Evolutionary conservation across 1,140 invertebrate genomes (phyloP).

Genomic region (Ectropis grisescens): DNA sequence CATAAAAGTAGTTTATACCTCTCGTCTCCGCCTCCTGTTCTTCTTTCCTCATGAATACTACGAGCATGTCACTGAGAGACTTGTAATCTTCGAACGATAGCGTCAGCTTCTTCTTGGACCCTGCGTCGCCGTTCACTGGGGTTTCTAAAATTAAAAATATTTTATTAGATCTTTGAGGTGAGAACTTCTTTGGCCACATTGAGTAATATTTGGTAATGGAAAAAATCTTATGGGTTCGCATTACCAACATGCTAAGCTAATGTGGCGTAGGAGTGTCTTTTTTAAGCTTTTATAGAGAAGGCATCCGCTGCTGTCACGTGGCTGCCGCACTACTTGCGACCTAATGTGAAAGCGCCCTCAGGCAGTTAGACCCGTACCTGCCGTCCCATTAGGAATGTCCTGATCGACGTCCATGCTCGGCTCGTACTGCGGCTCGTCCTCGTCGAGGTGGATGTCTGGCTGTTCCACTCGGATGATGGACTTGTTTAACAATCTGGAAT

Average conservation of each 20-base stretch:
- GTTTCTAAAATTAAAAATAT: conserved; percentile 24
- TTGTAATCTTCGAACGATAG: conserved; percentile 97
- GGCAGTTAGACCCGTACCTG: too few relatives aligned
- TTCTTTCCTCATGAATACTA: conserved; percentile 89
- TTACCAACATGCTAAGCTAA: too few relatives aligned
- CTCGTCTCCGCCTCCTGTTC: conserved; percentile 79
- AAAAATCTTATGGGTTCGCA: too few relatives aligned
- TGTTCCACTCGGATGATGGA: conserved; percentile 98
- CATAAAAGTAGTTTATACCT: conserved; percentile 62
- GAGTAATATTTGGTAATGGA: too few relatives aligned
- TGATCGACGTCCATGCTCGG: conserved; percentile 70
- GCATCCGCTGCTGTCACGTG: too few relatives aligned
- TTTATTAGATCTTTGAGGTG: too few relatives aligned
- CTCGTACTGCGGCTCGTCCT: conserved; percentile 74
- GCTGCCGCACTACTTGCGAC: too few relatives aligned
- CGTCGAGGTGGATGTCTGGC: conserved; percentile 95
- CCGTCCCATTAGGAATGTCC: conserved; percentile 33
- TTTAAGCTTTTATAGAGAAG: too few relatives aligned
- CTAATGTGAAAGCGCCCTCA: too few relatives aligned
- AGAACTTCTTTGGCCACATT: too few relatives aligned
- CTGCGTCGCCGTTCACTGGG: conserved; percentile 34
- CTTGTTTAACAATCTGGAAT: conserved; percentile 89
- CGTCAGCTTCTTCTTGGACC: conserved; percentile 85
- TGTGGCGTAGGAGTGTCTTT: too few relatives aligned
- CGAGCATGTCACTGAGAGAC: conserved; percentile 90